phyloP scores from a whole-genome alignment of 1,140 invertebrate species.

The Temnothorax nylanderi region DNA sequence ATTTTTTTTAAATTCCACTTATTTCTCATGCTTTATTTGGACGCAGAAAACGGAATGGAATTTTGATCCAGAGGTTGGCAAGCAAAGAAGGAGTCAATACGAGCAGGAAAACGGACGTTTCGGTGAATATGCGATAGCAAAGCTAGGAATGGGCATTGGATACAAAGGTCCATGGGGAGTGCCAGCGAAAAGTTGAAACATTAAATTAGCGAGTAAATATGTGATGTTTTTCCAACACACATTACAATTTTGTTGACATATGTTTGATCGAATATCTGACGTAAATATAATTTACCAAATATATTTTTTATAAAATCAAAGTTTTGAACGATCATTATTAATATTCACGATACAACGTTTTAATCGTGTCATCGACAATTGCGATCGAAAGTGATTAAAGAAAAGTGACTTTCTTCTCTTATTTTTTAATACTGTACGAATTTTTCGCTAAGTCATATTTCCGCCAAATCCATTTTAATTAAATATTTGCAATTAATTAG shows the following conservation, averaged over 20 bases:
- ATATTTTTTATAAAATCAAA: too few species aligned
- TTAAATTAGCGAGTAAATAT: background rate
- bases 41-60: conserved; percentile 80
- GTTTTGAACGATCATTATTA: too few species aligned
- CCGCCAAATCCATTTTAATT: background rate
- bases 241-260: background rate
- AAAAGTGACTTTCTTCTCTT: background rate
- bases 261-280: background rate
- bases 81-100: conserved; percentile 75
- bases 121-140: conserved; percentile 73
- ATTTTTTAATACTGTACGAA: background rate
- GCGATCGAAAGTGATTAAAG: background rate
- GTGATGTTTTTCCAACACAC: too few species aligned
- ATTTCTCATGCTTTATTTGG: conserved; percentile 9
- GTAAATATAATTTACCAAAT: too few species aligned
- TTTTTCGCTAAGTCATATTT: background rate
- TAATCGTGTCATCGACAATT: background rate
- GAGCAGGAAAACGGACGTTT: conserved; percentile 77
- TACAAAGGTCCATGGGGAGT: conserved; percentile 69
- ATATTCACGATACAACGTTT: background rate
- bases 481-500: conserved; percentile 6
- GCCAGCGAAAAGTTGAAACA: background rate
- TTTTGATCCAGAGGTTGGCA: conserved; percentile 80
- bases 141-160: conserved; percentile 72
- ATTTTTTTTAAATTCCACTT: conserved; percentile 1